A percentile compares a stretch with the other conserved stretches of the same genome.
phyloP scores from a whole-genome alignment of 2,888 invertebrate genomes.

The Galerucella nymphaeae region DNA sequence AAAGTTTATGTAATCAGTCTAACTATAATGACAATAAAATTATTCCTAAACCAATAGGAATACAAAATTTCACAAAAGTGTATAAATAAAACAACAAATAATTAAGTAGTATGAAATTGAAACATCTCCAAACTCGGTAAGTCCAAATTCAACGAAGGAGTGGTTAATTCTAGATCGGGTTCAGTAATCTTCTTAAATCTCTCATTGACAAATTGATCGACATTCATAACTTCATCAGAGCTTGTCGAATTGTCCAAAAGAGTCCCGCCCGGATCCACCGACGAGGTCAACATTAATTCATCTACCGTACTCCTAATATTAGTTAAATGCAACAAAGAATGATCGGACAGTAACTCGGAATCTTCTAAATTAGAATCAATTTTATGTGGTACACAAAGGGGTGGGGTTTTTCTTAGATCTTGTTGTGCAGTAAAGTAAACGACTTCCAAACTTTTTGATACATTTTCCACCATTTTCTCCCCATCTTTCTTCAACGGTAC shows the following conservation, averaged over 20 bases:
- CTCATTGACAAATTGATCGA: constrained; percentile 64
- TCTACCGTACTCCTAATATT: constrained; percentile 55
- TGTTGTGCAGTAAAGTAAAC: constrained; percentile 13
- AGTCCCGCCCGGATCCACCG: constrained; percentile 55
- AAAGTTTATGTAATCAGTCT: constrained; percentile 11
- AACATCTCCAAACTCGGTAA: constrained; percentile 61
- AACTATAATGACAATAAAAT: not conserved
- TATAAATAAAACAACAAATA: not conserved
- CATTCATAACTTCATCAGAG: constrained; percentile 64
- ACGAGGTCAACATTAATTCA: constrained; percentile 59
- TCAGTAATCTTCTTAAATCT: constrained; percentile 62
- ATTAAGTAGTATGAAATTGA: constrained; percentile 57
- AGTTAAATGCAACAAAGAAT: constrained; percentile 52
- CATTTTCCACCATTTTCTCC: constrained; percentile 3
- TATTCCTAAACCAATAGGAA: not conserved
- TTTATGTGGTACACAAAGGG: constrained; percentile 13
- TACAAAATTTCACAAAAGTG: not conserved
- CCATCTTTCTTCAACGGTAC: constrained; percentile 23
- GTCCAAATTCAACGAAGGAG: constrained; percentile 57
- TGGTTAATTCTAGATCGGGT: constrained; percentile 57
- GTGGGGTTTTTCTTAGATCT: constrained; percentile 3
- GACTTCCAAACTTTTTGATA: not conserved
- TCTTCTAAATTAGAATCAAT: constrained; percentile 19
- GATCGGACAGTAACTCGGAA: constrained; percentile 53
- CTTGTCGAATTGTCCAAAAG: constrained; percentile 61